Conservation (phyloP, 1,140 invertebrate species). For the Heliothis subflexa region DNA sequence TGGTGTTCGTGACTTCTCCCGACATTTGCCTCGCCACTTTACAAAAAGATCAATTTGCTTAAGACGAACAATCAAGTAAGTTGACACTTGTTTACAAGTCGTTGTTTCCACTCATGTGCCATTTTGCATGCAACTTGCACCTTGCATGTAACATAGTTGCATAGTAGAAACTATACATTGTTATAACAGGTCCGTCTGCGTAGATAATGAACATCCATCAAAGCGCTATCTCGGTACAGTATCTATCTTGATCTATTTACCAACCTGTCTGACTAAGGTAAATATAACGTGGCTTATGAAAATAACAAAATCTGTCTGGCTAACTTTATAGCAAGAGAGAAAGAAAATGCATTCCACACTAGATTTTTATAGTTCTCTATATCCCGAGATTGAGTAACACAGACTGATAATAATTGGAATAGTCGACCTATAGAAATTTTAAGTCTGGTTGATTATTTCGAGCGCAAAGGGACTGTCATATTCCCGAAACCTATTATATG, state of each 20-base stretch:
- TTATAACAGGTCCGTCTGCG: not conserved
- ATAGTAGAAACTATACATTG: not conserved
- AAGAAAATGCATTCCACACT: no score
- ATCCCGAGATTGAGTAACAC: not conserved
- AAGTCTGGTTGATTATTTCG: not conserved
- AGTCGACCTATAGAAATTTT: not conserved
- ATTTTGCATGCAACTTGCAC: no score
- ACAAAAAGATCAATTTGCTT: constrained; percentile 1
- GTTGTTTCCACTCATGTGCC: no score
- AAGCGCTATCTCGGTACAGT: not conserved
- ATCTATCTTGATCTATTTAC: not conserved
- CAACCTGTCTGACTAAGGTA: no score
- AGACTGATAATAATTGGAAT: not conserved
- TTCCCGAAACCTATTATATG: not conserved
- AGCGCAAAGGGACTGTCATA: not conserved
- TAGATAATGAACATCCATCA: not conserved
- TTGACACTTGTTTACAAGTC: no score
- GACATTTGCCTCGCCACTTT: not conserved
- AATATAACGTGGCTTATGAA: no score
- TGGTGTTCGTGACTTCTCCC: not conserved
- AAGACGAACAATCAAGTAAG: not conserved
- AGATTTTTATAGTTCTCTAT: no score
- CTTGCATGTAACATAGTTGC: no score
- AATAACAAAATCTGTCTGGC: no score
- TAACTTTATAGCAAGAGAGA: no score